phyloP scores from a whole-genome alignment of 2,113 vertebrate genomes.

The Ailurus styani region DNA sequence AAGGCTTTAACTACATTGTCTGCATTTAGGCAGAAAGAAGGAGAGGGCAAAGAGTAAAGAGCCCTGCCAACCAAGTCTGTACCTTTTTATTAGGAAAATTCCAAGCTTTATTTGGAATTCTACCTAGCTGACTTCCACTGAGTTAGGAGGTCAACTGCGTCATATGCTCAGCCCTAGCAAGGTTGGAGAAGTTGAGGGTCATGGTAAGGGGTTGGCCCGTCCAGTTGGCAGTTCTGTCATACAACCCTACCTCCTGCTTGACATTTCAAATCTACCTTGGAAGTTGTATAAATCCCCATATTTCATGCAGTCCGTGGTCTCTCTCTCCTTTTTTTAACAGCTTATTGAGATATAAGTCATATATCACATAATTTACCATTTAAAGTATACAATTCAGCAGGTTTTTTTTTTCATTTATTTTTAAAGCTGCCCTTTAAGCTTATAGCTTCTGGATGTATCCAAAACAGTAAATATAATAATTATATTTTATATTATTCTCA shows the following conservation, averaged over 20 bases:
- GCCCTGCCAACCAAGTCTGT: neutral
- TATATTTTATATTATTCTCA: conserved; percentile 38
- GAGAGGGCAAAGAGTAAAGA: neutral
- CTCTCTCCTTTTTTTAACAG: neutral
- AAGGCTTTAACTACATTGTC: neutral
- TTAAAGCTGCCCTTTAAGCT: neutral
- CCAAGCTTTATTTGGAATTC: neutral
- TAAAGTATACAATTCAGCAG: neutral
- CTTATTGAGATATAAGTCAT: neutral
- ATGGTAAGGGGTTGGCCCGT: neutral
- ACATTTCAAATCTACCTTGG: neutral
- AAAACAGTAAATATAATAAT: conserved; percentile 15
- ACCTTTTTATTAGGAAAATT: neutral
- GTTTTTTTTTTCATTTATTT: neutral
- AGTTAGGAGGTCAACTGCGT: neutral
- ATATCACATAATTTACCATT: neutral
- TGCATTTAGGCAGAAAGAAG: neutral
- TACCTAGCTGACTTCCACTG: neutral
- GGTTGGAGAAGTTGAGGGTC: neutral
- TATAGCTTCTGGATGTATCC: neutral
- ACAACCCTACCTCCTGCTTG: neutral
- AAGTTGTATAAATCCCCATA: neutral
- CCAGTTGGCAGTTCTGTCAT: neutral
- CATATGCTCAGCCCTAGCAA: neutral
- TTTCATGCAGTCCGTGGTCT: neutral